phyloP scores from a whole-genome alignment of 2,113 vertebrate genomes.

The Lota lota region DNA sequence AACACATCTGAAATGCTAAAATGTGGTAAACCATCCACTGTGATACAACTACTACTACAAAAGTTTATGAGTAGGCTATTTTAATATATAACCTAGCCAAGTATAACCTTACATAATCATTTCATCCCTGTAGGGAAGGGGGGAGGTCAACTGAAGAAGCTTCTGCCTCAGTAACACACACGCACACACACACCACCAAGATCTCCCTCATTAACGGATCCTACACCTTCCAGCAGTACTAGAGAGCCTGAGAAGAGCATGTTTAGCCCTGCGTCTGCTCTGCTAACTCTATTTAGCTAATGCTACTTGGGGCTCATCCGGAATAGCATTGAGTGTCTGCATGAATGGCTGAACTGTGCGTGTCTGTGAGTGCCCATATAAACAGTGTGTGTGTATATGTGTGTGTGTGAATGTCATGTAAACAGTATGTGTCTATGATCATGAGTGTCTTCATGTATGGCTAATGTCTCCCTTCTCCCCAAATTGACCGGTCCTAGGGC shows the following conservation, averaged over 20 bases:
- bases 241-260: too few relatives aligned
- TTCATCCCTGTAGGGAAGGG: too few relatives aligned
- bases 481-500: conserved; percentile 9
- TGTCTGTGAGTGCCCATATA: background rate
- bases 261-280: background rate
- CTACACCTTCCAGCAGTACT: too few relatives aligned
- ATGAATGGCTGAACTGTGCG: background rate
- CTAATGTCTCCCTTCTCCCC: background rate
- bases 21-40: too few relatives aligned
- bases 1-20: too few relatives aligned
- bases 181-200: background rate
- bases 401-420: background rate
- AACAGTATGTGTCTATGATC: background rate
- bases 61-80: too few relatives aligned
- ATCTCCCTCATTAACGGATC: too few relatives aligned
- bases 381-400: background rate
- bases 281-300: background rate
- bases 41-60: too few relatives aligned
- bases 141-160: too few relatives aligned
- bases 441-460: background rate
- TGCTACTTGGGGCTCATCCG: conserved; percentile 5
- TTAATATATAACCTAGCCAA: too few relatives aligned
- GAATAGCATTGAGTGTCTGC: background rate
- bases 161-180: too few relatives aligned
- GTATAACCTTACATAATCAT: too few relatives aligned